Percentiles rank a stretch among this genome's conserved stretches.
Conservation (phyloP, 2,113 vertebrate genomes). For the Onychorhynchus coronatus region DNA sequence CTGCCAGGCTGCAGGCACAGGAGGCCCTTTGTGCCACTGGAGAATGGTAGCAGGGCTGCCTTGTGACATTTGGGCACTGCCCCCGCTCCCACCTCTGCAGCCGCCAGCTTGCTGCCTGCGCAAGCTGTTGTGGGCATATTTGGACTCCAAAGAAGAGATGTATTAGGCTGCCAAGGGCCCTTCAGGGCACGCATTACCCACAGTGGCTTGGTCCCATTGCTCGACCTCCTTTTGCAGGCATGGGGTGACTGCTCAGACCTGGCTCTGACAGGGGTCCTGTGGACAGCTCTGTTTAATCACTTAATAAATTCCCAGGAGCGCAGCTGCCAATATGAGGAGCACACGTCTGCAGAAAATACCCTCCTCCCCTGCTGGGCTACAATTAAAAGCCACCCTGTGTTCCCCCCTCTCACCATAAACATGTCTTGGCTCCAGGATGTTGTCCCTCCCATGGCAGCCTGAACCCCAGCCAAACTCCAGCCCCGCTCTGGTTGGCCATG, state of each 20-base stretch:
- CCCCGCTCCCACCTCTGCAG: slow-evolving; percentile 27
- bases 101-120: neutral
- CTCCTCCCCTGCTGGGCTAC: neutral
- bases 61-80: slow-evolving; percentile 21
- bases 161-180: neutral
- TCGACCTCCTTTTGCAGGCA: neutral
- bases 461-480: neutral
- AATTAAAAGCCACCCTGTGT: neutral
- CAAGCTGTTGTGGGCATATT: neutral
- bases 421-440: neutral
- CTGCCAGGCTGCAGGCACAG: neutral
- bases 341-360: neutral
- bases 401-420: neutral
- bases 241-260: neutral
- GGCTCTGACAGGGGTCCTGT: neutral
- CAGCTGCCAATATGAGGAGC: neutral
- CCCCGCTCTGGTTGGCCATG: neutral
- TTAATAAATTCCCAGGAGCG: neutral
- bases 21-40: neutral
- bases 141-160: neutral
- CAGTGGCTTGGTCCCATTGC: neutral
- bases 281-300: neutral
- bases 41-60: neutral
- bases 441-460: neutral
- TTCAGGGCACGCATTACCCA: accelerated